Base-by-base conservation (phyloP, 2,113 vertebrate species). In the Oriolus oriolus region DNA sequence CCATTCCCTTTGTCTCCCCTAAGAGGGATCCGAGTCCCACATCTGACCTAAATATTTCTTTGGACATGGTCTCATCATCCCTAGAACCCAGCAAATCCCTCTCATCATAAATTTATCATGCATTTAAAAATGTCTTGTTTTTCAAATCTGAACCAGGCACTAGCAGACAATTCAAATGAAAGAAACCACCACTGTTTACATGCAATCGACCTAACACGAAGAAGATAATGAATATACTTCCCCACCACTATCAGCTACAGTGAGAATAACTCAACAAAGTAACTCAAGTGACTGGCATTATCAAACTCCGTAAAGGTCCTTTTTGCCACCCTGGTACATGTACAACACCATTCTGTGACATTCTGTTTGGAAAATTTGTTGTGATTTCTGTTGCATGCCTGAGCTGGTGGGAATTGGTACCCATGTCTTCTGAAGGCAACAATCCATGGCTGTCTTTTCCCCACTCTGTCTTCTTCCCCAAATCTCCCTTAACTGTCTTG, bases 211-310 rank as follows among this genome's bases (percentile, higher is more conserved):
- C 42, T 59, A 57, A 68, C 18, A 31, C 5, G 9, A 42, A 76
- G 19, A 87, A 54, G 45, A 41, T 14, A 13, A 59, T 2, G 0
- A 37, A 54, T 1, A 0, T 23, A 44, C 22, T 42, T 73, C 23
- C 41, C 19, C 33, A 39, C 21, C 52, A 64, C 11, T 19, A 9
- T 52, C 57, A 76, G n/a, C 9, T 27, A 60, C 56, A 68, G 35
- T 22, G 14, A 89, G 30, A 93, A 81, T 50, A 74, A 89, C 49
- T 44, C n/a, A n/a, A 41, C 21, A 84, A 91, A 65, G 21, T 18
- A 78, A 65, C 27, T 64, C 53, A 22, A 20, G 16, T 21, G 23
- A 59, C 44, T 39, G 11, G 41, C 12, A 33, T 42, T 61, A 73
- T 41, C 44, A 53, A 89, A 54, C 23, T 35, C 6, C 6, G 19